phyloP scores from a whole-genome alignment of 1,140 invertebrate species.

The Ceratitis capitata region DNA sequence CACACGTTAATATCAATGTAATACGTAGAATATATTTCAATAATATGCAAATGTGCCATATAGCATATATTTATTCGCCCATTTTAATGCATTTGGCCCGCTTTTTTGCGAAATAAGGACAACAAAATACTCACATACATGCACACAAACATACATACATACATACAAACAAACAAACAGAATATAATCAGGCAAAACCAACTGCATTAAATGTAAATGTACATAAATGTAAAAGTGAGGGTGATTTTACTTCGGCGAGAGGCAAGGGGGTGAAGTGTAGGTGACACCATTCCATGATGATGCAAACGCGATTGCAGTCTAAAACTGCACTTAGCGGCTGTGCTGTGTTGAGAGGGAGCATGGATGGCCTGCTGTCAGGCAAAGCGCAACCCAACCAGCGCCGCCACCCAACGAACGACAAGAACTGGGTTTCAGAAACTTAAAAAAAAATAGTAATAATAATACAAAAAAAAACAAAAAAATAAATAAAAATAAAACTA shows the following conservation, averaged over 20 bases:
- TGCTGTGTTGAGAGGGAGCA: neutral
- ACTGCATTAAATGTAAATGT: too few relatives aligned
- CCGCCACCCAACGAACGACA: neutral
- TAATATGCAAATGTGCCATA: neutral
- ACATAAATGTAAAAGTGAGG: too few relatives aligned
- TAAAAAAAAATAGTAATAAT: too few relatives aligned
- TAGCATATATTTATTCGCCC: neutral
- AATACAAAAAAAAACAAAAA: neutral
- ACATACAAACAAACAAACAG: neutral
- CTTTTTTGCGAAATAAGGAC: slow-evolving; percentile 19
- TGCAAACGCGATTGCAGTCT: slow-evolving; percentile 21
- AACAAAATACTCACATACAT: too few relatives aligned
- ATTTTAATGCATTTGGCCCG: neutral
- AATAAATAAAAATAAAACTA: slow-evolving; percentile 1
- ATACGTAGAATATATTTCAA: neutral
- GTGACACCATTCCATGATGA: slow-evolving; percentile 34
- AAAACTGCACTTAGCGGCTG: slow-evolving; percentile 16
- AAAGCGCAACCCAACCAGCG: neutral
- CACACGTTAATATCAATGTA: neutral
- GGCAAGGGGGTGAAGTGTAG: neutral
- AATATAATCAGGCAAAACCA: neutral
- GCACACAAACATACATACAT: too few relatives aligned
- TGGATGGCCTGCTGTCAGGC: neutral
- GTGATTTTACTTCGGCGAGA: too few relatives aligned
- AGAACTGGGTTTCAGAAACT: neutral